Evolutionary conservation across 37 sponge, comb jelly and placozoan genomes (phyloP), one percentile per base, ranked within the genome.

Genomic region (Aphrocallistes beatrix): DNA sequence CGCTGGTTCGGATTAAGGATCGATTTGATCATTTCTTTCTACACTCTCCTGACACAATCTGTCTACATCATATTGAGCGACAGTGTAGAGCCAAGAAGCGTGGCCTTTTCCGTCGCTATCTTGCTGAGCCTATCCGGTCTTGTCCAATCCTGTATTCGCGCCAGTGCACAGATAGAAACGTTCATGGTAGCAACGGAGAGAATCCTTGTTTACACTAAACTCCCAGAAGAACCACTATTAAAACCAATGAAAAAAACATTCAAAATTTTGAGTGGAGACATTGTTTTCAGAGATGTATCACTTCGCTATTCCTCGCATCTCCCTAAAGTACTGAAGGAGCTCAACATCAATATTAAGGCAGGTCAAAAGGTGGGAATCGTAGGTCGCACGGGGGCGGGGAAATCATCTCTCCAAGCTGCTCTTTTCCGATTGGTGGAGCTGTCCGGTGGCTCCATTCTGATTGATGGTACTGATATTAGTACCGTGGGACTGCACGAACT

Each of bases 1-100:
- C 75, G 75, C n/a, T 60, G 75, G 75, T 60, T 60, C n/a, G 75
- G 28, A 21, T 32, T 60, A 30, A 60, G 75, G n/a, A 60, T 60
- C 3, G 10, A 60, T 13, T 60, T 21, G 6, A 60, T 60, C 6
- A 21, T 60, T 1, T 8, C 75, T 60, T 19, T 60, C 34, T 60
- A 60, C 75, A 19, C n/a, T 25, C n/a, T 60, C 75, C 25, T 60
- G 3, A 60, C 21, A 21, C n/a, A 60, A 19, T 19, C 75, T 6
- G n/a, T 28, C 75, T 60, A 60, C n/a, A 60, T 60, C 21, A 60
- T 60, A 60, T 30, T 60, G 28, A 60, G 75, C n/a, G 75, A 60
- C 21, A 3, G n/a, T 30, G n/a, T 60, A 25, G 21, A 60, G 10
- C 75, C 75, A 19, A 60, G 34, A 25, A 30, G 10, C 3, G 6